phyloP scores from a whole-genome alignment of 2,888 invertebrate species.

The Chorisops tibialis region DNA sequence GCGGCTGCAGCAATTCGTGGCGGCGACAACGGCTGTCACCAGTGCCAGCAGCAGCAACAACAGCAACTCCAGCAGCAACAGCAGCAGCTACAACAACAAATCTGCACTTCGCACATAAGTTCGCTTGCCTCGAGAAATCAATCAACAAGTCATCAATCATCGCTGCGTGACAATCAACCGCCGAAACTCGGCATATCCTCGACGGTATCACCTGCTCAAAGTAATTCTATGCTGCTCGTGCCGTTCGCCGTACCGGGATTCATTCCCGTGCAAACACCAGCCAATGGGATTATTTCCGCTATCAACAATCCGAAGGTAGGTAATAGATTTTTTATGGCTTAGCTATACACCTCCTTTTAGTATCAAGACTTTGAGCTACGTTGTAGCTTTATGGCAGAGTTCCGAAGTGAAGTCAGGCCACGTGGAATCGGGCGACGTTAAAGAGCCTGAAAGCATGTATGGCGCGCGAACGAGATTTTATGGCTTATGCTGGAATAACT shows the following conservation, averaged over 20 bases:
- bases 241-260: constrained; percentile 43
- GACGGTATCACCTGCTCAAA: constrained; percentile 19
- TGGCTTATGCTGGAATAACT: constrained; percentile 39
- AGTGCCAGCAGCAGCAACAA: neutral
- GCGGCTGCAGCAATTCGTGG: constrained; percentile 17
- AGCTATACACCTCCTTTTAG: neutral
- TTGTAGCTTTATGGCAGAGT: no score
- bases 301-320: constrained; percentile 45
- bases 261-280: constrained; percentile 36
- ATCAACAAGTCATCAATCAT: constrained; percentile 29
- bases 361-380: no score
- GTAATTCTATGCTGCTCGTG: constrained; percentile 43
- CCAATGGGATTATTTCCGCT: constrained; percentile 30
- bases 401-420: neutral
- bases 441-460: neutral
- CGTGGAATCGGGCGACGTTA: neutral
- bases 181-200: neutral
- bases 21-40: constrained; percentile 7
- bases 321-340: constrained; percentile 36
- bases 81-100: constrained; percentile 34
- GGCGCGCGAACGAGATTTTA: constrained; percentile 34
- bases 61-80: neutral
- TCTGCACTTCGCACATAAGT: constrained; percentile 32
- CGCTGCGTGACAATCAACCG: constrained; percentile 12
- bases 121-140: constrained; percentile 26